These are phyloP conservation scores for Cosmia trapezina DNA, from an alignment of 2,888 invertebrate genomes.

Conservation along the genomic window DNA sequence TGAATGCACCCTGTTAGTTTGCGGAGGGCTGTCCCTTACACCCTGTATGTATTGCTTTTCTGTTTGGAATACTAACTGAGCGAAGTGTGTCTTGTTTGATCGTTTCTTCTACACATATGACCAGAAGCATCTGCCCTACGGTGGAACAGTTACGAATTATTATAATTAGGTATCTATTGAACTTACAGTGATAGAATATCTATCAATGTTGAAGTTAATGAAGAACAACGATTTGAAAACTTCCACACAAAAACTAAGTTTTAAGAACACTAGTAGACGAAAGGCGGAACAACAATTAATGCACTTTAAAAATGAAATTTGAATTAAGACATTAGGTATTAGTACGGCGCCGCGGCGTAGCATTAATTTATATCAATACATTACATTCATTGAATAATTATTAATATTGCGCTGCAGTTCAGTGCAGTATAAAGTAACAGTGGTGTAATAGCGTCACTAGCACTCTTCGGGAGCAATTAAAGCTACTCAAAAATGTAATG, in stretches of 20 bases:
- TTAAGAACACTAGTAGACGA: neutral
- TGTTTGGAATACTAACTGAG: neutral
- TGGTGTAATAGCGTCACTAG: slow-evolving; percentile 44
- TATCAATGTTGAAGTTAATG: neutral
- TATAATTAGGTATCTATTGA: neutral
- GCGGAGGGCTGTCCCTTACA: too few relatives aligned
- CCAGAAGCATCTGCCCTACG: neutral
- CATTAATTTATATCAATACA: neutral
- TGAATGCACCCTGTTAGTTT: too few relatives aligned
- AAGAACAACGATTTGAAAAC: neutral
- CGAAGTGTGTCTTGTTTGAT: neutral
- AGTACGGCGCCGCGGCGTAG: neutral
- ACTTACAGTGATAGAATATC: neutral
- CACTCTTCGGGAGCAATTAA: slow-evolving; percentile 60
- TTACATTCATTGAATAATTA: slow-evolving; percentile 11
- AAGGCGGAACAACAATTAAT: neutral
- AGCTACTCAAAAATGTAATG: slow-evolving; percentile 63
- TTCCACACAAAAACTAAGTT: neutral
- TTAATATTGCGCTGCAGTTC: slow-evolving; percentile 8
- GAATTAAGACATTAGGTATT: neutral
- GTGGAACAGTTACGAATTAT: neutral
- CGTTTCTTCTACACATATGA: too few relatives aligned
- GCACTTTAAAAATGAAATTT: neutral
- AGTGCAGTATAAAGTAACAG: slow-evolving; percentile 26
- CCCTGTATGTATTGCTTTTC: neutral